Base-by-base conservation (phyloP, 2,888 invertebrate species). In the Onchidella celtica region DNA sequence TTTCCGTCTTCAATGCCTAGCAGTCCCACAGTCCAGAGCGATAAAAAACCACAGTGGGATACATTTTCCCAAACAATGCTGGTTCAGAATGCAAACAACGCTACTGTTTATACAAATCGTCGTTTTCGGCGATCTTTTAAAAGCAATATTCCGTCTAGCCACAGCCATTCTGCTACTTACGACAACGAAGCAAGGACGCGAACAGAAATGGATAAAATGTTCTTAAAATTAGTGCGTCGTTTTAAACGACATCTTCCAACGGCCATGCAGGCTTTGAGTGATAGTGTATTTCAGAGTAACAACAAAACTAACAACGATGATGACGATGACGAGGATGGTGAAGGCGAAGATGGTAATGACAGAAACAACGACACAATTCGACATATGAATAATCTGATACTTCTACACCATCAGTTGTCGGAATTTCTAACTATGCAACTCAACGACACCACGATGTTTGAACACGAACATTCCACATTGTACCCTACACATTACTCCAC, bases 401-500 rank as follows among this genome's bases (percentile, higher is more conserved):
- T 69, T 32, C 59, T 78, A 17, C 59, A 69, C 17, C 57, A 40
- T 24, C 4, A 34, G n/a, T 17, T 78, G 17, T 38, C 69, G 1
- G 57, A 68, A 9, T 66, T 69, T 38, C 36, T 78, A 27, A 69
- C 69, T 78, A 78, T 78, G 78, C 78, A 78, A 78, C 29, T 61
- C 21, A 78, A 78, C 36, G 61, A 47, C 47, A 11, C 47, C 21
- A 21, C 24, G n/a, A 1, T 24, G 38, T 57, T 24, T 32, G 59
- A 57, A 17, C 17, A 6, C 17, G 47, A 17, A 47, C 47, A 47
- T 47, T 47, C 47, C 47, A 47, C 6, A 11, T 47, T 17, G 9
- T 47, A 47, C 17, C 17, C 47, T 6, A 47, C 47, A 11, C 17
- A 6, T 17, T 47, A 47, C 47, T 6, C 17, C 17, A n/a, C n/a